Evolutionary conservation across 2,797 vertebrate genomes (phyloP), one percentile per base, ranked within the genome.

Genomic region (Sparus aurata): DNA sequence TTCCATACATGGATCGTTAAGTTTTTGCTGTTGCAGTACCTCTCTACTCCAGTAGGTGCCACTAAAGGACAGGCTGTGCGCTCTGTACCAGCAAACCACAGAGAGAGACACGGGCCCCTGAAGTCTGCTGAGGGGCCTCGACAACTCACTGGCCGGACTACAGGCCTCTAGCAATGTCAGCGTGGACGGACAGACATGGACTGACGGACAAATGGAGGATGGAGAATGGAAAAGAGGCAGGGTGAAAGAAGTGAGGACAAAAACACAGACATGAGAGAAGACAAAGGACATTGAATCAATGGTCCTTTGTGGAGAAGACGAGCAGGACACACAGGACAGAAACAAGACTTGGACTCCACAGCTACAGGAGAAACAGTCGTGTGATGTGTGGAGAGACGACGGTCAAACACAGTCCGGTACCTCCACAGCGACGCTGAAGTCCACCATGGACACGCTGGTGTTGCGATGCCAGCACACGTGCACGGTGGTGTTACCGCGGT

Each of bases 391-490:
- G 34, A 64, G 10, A 27, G 18, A 90, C 79, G 30, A 5, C 30
- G 34, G 34, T 34, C 22, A 67, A 38, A 74, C 53, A 18, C 30
- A 5, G 55, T 5, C 13, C 0, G 70, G 85, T 96, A 98, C 98
- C 98, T 99, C 98, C 90, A 98, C 97, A 2, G 98, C 98, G 55
- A 98, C 90, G 80, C 97, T 99, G 84, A 98, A 98, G 95, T 99
- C 98, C 95, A 99, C 93, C 95, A 98, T 97, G 94, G 98, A 99
- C 88, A 99, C 96, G 16, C 97, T 98, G 54, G 97, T 98, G 95
- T 97, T 97, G 78, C 97, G 96, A 89, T 97, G 96, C 98, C 98
- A 99, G 95, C 98, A 99, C 85, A 99, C 97, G 50, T 98, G 97
- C 94, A 97, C 93, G 1, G 96, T 98, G 76, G 96, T 98, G 95